Percentiles rank a stretch among this genome's conserved stretches.
Evolutionary conservation across 2,888 invertebrate genomes (phyloP).

Genomic region (Rhorus exstirpatorius): DNA sequence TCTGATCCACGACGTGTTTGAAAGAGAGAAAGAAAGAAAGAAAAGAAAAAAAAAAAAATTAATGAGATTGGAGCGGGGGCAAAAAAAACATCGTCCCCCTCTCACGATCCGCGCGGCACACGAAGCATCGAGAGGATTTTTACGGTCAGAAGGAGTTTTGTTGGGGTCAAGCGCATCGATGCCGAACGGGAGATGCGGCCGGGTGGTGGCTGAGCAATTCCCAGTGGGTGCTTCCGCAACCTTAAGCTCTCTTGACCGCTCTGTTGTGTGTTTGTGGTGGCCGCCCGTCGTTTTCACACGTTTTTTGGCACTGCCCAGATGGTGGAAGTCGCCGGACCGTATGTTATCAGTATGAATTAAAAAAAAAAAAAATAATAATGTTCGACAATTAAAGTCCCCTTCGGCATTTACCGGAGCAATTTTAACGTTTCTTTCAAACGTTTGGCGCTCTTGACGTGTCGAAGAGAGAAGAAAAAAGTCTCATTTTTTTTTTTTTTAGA

Average conservation of each 20-base stretch:
- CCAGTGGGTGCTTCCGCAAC: slow-evolving; percentile 83
- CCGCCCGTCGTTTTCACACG: slow-evolving; percentile 81
- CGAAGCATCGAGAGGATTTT: slow-evolving; percentile 72
- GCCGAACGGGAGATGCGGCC: slow-evolving; percentile 78
- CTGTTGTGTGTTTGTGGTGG: slow-evolving; percentile 77
- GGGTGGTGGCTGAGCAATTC: slow-evolving; percentile 80
- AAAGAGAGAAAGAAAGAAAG: slow-evolving; percentile 64
- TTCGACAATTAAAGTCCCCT: slow-evolving; percentile 74
- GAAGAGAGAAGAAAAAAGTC: slow-evolving; percentile 15
- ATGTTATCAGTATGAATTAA: slow-evolving; percentile 83
- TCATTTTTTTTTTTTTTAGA: slow-evolving; percentile 34
- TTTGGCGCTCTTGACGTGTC: slow-evolving; percentile 30
- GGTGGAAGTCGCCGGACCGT: slow-evolving; percentile 85
- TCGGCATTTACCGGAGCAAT: slow-evolving; percentile 51
- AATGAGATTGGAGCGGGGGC: slow-evolving; percentile 30
- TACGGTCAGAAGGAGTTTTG: slow-evolving; percentile 74
- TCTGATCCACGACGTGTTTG: slow-evolving; percentile 69
- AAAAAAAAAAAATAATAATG: too few relatives aligned
- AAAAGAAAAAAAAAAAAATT: slow-evolving; percentile 28
- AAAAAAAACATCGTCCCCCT: slow-evolving; percentile 16
- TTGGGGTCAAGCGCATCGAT: slow-evolving; percentile 76
- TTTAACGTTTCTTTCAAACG: slow-evolving; percentile 30
- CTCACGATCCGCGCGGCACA: slow-evolving; percentile 42
- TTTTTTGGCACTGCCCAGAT: slow-evolving; percentile 84
- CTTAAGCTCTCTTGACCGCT: slow-evolving; percentile 83